These are phyloP conservation scores for Callinectes sapidus DNA, from an alignment of 2,888 invertebrate species.

Conservation along the genomic window DNA sequence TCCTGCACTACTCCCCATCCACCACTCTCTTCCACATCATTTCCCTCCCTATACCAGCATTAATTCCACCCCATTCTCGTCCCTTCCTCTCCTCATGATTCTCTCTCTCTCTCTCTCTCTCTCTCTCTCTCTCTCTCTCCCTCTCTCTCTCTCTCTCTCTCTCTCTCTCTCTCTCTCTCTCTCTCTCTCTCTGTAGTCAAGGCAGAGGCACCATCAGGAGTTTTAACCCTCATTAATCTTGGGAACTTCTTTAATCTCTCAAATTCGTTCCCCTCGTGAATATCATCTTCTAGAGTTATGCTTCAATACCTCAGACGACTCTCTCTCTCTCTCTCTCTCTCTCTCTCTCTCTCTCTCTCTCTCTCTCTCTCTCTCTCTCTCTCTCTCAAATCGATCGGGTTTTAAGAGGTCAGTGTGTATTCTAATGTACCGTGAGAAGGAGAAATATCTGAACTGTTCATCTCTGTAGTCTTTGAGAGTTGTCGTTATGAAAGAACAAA, in stretches of 20 bases:
- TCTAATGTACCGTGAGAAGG: too few species aligned
- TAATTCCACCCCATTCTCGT: constrained; percentile 2
- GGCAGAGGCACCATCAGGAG: not conserved
- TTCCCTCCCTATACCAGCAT: not conserved
- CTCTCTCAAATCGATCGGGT: too few species aligned
- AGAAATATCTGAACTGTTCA: too few species aligned
- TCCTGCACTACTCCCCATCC: not conserved
- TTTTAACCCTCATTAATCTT: constrained; percentile 12
- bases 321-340: too few species aligned
- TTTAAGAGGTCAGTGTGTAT: too few species aligned
- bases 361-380: too few species aligned
- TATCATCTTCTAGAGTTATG: not conserved
- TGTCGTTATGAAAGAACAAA: not conserved
- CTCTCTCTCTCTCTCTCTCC: constrained; percentile 38
- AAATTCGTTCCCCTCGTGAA: constrained; percentile 14
- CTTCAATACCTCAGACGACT: not conserved
- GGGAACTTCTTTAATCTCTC: constrained; percentile 10
- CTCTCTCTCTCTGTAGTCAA: not conserved
- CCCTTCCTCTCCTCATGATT: constrained; percentile 13
- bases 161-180: constrained; percentile 15
- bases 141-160: constrained; percentile 38
- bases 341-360: too few species aligned
- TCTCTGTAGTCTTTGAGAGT: too few species aligned
- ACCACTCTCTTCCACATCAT: not conserved
- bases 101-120: constrained; percentile 21